Evolutionary conservation across 2,797 vertebrate genomes (phyloP).

Genomic region (Labeo calbasu): DNA sequence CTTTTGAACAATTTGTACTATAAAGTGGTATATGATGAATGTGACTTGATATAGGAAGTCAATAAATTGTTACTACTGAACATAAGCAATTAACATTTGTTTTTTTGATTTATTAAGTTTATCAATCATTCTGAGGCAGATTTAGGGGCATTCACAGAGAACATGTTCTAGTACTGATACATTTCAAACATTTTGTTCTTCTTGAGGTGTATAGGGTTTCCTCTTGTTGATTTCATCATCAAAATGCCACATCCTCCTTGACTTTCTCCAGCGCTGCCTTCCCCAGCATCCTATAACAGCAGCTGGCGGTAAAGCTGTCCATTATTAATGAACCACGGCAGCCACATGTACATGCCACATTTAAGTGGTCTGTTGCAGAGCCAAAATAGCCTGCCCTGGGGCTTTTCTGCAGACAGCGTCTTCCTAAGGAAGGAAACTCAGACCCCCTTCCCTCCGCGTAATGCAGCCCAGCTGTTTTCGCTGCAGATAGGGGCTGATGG

Average conservation of each 20-base stretch:
- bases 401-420: constrained; percentile 57
- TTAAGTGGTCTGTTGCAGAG: constrained; percentile 54
- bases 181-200: constrained; percentile 2
- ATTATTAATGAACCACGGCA: constrained; percentile 61
- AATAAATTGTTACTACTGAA: neutral
- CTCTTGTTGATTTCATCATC: constrained; percentile 43
- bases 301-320: constrained; percentile 51
- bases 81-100: neutral
- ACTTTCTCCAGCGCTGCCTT: constrained; percentile 44
- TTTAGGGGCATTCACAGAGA: neutral
- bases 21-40: neutral
- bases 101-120: neutral
- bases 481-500: constrained; percentile 55
- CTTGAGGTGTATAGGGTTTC: constrained; percentile 15
- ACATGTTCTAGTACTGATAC: neutral
- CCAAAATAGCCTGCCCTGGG: constrained; percentile 61
- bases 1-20: neutral
- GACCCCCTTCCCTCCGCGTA: constrained; percentile 62
- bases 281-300: constrained; percentile 44
- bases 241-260: constrained; percentile 26
- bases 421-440: constrained; percentile 65
- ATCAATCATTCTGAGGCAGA: neutral
- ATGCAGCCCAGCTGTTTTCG: constrained; percentile 63
- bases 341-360: constrained; percentile 61
- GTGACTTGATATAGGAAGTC: neutral